Conservation (phyloP, 1,140 invertebrate genomes). For the Sminthurinus signatus region DNA sequence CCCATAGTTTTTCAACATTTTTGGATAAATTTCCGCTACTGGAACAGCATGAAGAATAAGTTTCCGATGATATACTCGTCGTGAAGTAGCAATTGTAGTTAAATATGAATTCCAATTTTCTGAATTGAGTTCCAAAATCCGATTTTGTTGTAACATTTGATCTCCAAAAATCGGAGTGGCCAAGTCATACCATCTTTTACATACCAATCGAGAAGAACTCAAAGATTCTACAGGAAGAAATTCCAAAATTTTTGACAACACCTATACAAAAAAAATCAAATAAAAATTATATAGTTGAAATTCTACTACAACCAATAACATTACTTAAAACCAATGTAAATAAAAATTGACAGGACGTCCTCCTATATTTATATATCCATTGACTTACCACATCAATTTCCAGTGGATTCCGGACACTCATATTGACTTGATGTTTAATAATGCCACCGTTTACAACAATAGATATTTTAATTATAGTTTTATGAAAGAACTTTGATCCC, state of each 20-base stretch:
- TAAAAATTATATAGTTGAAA: neutral
- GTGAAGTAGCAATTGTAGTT: neutral
- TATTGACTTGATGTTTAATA: too few species aligned
- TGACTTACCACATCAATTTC: conserved; percentile 3
- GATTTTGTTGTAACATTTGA: neutral
- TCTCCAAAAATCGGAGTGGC: neutral
- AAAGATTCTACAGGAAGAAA: neutral
- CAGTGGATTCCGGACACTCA: neutral
- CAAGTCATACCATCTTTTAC: neutral
- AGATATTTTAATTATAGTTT: too few species aligned
- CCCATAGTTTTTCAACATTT: neutral
- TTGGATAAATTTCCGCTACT: neutral
- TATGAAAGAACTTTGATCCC: too few species aligned
- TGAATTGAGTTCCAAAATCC: neutral
- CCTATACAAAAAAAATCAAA: neutral
- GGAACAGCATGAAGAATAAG: neutral
- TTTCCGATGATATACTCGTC: neutral
- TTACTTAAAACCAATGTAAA: neutral
- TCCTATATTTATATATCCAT: neutral
- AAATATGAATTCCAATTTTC: conserved; percentile 1
- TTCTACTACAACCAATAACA: neutral
- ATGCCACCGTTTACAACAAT: too few species aligned
- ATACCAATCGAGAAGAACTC: neutral
- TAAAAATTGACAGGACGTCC: neutral
- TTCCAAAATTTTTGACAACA: neutral